phyloP scores from a whole-genome alignment of 92 coral and sea anemone genomes.

The Heteractis magnifica region DNA sequence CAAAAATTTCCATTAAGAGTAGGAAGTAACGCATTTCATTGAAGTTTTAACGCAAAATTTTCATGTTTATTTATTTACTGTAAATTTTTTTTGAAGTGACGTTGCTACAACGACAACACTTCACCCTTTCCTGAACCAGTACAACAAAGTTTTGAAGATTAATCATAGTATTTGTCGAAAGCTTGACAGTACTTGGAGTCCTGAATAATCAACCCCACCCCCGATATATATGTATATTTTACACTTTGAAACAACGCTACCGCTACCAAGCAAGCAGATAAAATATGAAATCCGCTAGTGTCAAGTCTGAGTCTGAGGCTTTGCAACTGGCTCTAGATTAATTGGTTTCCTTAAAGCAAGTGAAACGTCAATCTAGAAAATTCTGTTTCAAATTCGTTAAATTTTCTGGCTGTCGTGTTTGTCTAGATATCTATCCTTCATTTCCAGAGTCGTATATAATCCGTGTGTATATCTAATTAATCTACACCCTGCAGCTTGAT shows the following conservation, averaged over 20 bases:
- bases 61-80: not conserved
- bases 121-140: not conserved
- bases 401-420: not conserved
- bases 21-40: conserved; percentile 6
- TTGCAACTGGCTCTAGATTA: not conserved
- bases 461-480: not conserved
- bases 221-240: too few relatives aligned
- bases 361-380: not conserved
- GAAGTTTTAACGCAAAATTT: not conserved
- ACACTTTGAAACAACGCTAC: too few relatives aligned
- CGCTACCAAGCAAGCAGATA: too few relatives aligned
- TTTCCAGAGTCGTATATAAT: not conserved
- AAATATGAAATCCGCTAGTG: not conserved
- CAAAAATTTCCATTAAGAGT: not conserved
- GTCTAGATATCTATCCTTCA: not conserved
- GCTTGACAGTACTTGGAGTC: not conserved
- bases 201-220: not conserved
- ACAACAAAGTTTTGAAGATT: not conserved
- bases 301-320: not conserved
- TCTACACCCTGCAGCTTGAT: not conserved
- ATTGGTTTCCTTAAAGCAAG: not conserved
- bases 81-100: not conserved
- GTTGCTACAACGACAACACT: not conserved
- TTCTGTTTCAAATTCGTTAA: not conserved
- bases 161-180: not conserved